A percentile compares a stretch with the other conserved stretches of the same genome.
These are phyloP conservation scores for Catostomus latipinnis DNA, from an alignment of 2,797 vertebrate species.

Conservation along the genomic window DNA sequence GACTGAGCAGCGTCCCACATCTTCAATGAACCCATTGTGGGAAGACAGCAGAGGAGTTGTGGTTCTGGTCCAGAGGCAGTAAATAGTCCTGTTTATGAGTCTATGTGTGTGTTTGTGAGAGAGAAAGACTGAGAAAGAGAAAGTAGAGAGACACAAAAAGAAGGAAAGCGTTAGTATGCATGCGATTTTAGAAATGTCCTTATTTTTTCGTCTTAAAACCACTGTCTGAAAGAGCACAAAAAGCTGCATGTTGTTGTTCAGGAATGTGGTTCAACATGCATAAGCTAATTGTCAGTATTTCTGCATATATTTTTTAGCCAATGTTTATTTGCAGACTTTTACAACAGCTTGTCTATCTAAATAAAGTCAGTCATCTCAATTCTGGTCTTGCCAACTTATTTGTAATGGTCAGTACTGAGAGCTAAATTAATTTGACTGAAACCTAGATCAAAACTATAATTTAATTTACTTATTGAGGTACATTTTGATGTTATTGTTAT, in stretches of 20 bases:
- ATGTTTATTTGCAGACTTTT: neutral
- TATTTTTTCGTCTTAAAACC: neutral
- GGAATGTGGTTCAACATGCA: constrained; percentile 5
- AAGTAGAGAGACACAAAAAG: neutral
- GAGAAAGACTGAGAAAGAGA: neutral
- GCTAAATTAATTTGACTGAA: neutral
- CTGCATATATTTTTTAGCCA: no score
- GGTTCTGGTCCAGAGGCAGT: constrained; percentile 33
- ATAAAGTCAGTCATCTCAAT: neutral
- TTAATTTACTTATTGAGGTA: no score
- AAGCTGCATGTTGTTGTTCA: constrained; percentile 6
- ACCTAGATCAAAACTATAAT: no score
- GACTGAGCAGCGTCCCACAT: constrained; percentile 37
- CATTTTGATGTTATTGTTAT: no score
- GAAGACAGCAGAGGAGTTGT: constrained; percentile 19
- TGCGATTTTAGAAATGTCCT: neutral
- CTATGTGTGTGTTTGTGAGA: constrained; percentile 7
- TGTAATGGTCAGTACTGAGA: neutral
- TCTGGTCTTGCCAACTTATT: neutral
- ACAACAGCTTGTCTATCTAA: neutral
- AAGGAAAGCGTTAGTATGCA: no score
- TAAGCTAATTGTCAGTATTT: no score
- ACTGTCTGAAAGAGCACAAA: neutral
- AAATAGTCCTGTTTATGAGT: constrained; percentile 25
- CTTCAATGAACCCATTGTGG: constrained; percentile 63